Evolutionary conservation across 2,113 vertebrate genomes (phyloP).

Genomic region (Gopherus flavomarginatus): DNA sequence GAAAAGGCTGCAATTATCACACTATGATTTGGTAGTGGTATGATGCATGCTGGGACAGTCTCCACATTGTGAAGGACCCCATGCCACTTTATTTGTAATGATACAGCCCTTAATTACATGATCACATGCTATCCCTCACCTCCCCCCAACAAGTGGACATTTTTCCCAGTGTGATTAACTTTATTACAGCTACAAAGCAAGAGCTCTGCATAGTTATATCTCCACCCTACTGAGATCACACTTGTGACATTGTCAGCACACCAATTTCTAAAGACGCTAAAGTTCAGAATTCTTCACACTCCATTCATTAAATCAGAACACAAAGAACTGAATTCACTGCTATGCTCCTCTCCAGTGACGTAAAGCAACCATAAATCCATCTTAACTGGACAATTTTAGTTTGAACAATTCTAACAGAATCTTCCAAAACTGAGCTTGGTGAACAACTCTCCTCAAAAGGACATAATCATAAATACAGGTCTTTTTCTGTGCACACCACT

Average conservation of each 20-base stretch:
- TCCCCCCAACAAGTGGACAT: neutral
- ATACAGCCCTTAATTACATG: neutral
- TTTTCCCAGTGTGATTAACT: neutral
- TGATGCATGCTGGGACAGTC: neutral
- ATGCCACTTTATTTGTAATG: neutral
- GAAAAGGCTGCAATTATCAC: neutral
- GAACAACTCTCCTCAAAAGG: neutral
- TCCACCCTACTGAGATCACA: neutral
- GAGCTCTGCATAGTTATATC: neutral
- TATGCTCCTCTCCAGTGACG: neutral
- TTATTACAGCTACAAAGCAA: neutral
- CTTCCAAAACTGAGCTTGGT: neutral
- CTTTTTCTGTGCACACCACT: neutral
- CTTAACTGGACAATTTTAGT: neutral
- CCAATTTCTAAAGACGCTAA: neutral
- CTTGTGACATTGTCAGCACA: neutral
- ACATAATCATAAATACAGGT: neutral
- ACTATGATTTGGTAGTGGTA: neutral
- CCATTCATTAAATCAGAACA: neutral
- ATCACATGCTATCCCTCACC: neutral
- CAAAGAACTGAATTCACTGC: neutral
- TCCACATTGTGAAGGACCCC: rapidly evolving
- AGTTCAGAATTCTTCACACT: neutral
- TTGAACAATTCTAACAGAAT: neutral
- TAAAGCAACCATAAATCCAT: neutral